Evolutionary conservation across 1,140 invertebrate species (phyloP).

Genomic region (Venturia canescens): DNA sequence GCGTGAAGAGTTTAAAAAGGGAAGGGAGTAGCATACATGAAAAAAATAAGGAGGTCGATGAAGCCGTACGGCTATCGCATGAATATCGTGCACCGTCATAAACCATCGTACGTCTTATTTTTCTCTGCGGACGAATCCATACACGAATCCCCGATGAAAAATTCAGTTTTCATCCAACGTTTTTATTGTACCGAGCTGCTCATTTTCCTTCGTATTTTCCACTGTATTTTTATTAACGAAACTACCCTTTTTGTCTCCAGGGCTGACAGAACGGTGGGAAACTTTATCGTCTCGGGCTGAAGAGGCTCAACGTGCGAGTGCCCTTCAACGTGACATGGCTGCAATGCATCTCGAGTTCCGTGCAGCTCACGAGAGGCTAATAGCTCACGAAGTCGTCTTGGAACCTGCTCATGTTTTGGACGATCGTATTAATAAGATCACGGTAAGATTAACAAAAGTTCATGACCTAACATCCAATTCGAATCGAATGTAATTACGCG

Average conservation of each 20-base stretch:
- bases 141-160: background rate
- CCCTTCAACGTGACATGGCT: constrained; percentile 76
- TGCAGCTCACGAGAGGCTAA: constrained; percentile 67
- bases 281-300: constrained; percentile 76
- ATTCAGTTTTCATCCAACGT: too few species aligned
- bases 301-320: constrained; percentile 75
- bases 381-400: constrained; percentile 68
- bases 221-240: constrained; percentile 12
- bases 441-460: constrained; percentile 71
- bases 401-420: constrained; percentile 75
- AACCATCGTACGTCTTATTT: constrained; percentile 5
- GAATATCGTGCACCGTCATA: constrained; percentile 17
- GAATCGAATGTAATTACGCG: background rate
- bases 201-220: background rate
- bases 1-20: background rate
- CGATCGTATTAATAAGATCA: constrained; percentile 76
- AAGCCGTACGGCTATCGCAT: constrained; percentile 28
- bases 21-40: background rate
- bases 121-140: background rate
- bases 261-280: constrained; percentile 79
- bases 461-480: background rate
- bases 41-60: constrained; percentile 30
- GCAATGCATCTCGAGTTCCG: constrained; percentile 71
- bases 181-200: too few species aligned
- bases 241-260: constrained; percentile 68